phyloP scores from a whole-genome alignment of 1,140 invertebrate species.

The Chelonus insularis region DNA sequence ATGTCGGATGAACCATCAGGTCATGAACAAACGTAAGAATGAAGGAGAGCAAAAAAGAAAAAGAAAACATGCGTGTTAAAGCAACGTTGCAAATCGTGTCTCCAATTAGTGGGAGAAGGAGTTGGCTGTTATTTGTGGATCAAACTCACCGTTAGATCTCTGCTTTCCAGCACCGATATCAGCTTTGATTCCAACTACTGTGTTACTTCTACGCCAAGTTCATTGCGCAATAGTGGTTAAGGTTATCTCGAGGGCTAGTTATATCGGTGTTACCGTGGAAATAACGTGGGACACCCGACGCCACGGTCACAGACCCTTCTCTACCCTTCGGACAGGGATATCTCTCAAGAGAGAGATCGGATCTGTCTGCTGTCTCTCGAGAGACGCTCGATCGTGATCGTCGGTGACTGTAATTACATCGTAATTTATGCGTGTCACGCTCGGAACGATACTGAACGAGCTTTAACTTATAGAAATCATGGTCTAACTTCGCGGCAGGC shows the following conservation, averaged over 20 bases:
- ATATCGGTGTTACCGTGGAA: constrained; percentile 15
- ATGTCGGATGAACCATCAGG: not conserved
- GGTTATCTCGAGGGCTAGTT: constrained; percentile 26
- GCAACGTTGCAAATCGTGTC: no score
- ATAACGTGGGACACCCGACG: constrained; percentile 22
- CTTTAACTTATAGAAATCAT: constrained; percentile 12
- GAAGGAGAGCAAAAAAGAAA: no score
- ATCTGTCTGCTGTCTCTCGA: constrained; percentile 28
- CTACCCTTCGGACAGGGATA: not conserved
- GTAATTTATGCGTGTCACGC: constrained; percentile 57
- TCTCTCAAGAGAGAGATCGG: constrained; percentile 20
- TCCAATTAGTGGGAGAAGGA: no score
- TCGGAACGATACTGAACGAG: constrained; percentile 23
- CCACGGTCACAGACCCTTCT: constrained; percentile 2
- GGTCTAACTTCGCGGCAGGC: not conserved
- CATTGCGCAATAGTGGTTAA: constrained; percentile 23
- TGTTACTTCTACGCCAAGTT: no score
- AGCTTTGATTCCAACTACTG: no score
- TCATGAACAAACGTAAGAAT: no score
- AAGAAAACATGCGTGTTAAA: no score
- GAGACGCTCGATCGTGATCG: constrained; percentile 46
- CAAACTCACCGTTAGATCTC: no score
- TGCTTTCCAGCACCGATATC: no score
- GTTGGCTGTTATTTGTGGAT: no score
- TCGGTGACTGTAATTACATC: constrained; percentile 55